These are phyloP conservation scores for Chrysopilus asiliformis DNA, from an alignment of 2,888 invertebrate species.

Conservation along the genomic window DNA sequence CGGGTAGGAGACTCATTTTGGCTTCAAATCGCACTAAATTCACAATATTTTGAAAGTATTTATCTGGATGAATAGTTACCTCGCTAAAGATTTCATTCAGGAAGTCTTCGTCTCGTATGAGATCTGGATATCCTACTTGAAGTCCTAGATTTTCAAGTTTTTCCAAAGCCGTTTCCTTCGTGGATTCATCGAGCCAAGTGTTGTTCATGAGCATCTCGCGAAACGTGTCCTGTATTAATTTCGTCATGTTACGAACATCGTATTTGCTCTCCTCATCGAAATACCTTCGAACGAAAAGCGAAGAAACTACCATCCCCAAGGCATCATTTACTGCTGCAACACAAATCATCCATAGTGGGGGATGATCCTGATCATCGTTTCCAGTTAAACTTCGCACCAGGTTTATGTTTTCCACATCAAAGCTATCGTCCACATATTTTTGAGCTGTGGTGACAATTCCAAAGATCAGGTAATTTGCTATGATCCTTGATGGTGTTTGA, in stretches of 20 bases:
- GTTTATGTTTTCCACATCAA: too few species aligned
- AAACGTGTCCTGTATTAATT: slow-evolving; percentile 71
- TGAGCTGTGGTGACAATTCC: slow-evolving; percentile 12
- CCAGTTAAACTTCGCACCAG: too few species aligned
- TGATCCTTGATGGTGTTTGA: slow-evolving; percentile 8
- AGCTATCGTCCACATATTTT: slow-evolving; percentile 14
- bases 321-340: slow-evolving; percentile 74
- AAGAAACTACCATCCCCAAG: slow-evolving; percentile 54
- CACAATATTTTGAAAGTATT: slow-evolving; percentile 72
- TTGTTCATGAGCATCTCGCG: slow-evolving; percentile 65
- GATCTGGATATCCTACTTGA: slow-evolving; percentile 89
- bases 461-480: slow-evolving; percentile 18
- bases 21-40: slow-evolving; percentile 30
- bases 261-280: slow-evolving; percentile 42
- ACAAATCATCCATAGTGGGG: slow-evolving; percentile 79
- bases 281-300: slow-evolving; percentile 49
- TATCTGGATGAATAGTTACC: slow-evolving; percentile 47
- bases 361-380: too few species aligned
- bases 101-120: slow-evolving; percentile 60
- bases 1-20: too few species aligned
- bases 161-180: slow-evolving; percentile 61
- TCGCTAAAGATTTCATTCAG: slow-evolving; percentile 70
- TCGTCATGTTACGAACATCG: slow-evolving; percentile 71
- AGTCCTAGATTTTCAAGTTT: slow-evolving; percentile 85
- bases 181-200: slow-evolving; percentile 87